A percentile compares a stretch with the other conserved stretches of the same genome.
Evolutionary conservation across 2,888 invertebrate genomes (phyloP).

Genomic region (Catocala fraxini): DNA sequence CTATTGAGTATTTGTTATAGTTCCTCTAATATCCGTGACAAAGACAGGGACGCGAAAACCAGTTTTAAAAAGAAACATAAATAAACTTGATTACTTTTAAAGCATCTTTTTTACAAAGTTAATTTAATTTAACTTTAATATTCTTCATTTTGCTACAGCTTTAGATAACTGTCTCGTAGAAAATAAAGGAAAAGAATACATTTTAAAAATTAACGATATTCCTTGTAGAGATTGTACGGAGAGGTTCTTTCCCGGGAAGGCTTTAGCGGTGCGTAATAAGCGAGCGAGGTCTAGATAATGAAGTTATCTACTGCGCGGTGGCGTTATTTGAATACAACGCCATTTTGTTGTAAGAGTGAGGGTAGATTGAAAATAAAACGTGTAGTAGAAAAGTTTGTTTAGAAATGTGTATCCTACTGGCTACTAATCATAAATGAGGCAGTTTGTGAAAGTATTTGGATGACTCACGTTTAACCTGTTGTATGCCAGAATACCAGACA

Average conservation of each 20-base stretch:
- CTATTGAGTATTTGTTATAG: no score
- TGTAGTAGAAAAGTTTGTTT: no score
- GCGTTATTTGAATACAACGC: conserved; percentile 28
- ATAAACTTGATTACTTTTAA: background rate
- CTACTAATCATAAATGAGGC: no score
- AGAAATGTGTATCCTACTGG: no score
- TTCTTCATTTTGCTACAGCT: conserved; percentile 4
- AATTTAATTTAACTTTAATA: conserved; percentile 10
- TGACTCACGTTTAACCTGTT: no score
- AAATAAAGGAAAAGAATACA: conserved; percentile 26
- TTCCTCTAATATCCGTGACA: no score
- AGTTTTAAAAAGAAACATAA: no score
- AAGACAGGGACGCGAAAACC: no score
- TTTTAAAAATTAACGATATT: conserved; percentile 42
- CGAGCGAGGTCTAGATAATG: conserved; percentile 27
- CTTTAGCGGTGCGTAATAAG: conserved; percentile 33
- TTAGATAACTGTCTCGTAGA: conserved; percentile 3
- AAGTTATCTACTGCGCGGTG: conserved; percentile 23
- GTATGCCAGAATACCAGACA: no score
- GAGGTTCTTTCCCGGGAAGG: conserved; percentile 25
- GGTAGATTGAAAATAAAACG: background rate
- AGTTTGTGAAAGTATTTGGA: no score
- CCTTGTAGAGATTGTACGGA: conserved; percentile 9
- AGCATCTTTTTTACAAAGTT: conserved; percentile 6
- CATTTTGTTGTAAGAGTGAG: conserved; percentile 9